Evolutionary conservation across 2,113 vertebrate species (phyloP).

Genomic region (Pseudolaguvia tuberculata): DNA sequence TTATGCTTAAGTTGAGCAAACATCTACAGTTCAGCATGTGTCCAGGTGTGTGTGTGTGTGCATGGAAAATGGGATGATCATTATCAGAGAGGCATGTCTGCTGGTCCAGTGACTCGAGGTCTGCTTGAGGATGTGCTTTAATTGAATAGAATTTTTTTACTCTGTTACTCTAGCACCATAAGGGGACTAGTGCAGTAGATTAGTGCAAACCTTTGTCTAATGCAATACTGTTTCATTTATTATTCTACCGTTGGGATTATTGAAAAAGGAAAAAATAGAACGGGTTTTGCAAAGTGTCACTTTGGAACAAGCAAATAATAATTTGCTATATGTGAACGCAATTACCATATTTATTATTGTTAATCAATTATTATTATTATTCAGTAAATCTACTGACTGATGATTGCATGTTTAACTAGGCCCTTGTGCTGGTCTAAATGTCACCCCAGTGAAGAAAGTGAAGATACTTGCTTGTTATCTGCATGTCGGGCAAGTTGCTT

Average conservation of each 20-base stretch:
- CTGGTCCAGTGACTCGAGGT: constrained; percentile 24
- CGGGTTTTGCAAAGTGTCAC: too few relatives aligned
- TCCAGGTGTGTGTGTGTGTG: constrained; percentile 16
- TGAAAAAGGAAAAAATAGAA: too few relatives aligned
- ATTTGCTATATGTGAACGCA: too few relatives aligned
- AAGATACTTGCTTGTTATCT: constrained; percentile 50
- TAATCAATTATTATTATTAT: neutral
- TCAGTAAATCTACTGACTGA: neutral
- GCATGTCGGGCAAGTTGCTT: constrained; percentile 57
- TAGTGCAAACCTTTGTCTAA: neutral
- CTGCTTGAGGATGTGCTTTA: constrained; percentile 13
- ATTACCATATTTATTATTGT: too few relatives aligned
- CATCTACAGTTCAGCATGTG: constrained; percentile 33
- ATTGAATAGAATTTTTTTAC: constrained; percentile 1
- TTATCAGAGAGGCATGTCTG: constrained; percentile 37
- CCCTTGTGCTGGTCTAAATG: neutral
- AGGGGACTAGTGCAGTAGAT: neutral
- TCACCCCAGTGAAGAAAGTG: constrained; percentile 5
- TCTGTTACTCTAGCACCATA: neutral
- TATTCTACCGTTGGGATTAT: too few relatives aligned
- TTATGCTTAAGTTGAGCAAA: constrained; percentile 20
- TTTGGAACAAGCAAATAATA: too few relatives aligned
- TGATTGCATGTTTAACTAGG: constrained; percentile 18
- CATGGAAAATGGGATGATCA: constrained; percentile 34
- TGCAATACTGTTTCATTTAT: neutral